Evolutionary conservation across 2,888 invertebrate species (phyloP), one percentile per base, ranked within the genome.

Genomic region (Microctonus aethiopoides): DNA sequence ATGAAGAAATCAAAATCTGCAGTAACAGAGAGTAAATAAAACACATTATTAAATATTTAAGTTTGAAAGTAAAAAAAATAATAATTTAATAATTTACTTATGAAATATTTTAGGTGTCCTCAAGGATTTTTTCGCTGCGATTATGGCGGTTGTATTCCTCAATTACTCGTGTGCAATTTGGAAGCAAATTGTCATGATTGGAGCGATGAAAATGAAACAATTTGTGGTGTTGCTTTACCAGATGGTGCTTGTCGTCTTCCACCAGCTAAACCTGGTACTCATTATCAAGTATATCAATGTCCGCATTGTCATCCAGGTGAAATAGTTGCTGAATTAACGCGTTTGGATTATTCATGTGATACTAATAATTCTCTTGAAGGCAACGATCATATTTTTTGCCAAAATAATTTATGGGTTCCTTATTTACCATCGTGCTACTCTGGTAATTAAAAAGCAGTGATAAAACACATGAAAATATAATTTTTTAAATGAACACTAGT

Each of bases 191-290:
- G 83, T 68, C 72, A 78, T 65, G 82, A 82, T 51, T 81, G 80
- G 81, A 83, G 83, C 69, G 82, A 82, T 71, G 82, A 83, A 62
- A 77, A 80, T 16, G 81, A 81, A 20, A 26, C 59, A 0, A 60
- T 76, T 0, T 82, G 82, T 46, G 76, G 76, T 6, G 32, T 68
- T 3, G 56, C 65, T 11, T 60, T 82, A 24, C 78, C 82, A 0
- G 69, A 76, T 16, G 79, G 78, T 13, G 80, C 79, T 1, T 83
- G 83, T 62, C 78, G 80, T 16, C 76, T 82, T 29, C 83, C 83
- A 1, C 39, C 71, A 0, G 74, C 77, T 0, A 72, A 72, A 65
- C 74, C 80, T 6, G 79, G 71, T 0, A 80, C 75, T 7, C 75
- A 76, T 59, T 81, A 81, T 59, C 32, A 11, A 1, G 76, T 77